Evolutionary conservation across 2,888 invertebrate genomes (phyloP), one percentile per base, ranked within the genome.

Genomic region (Lasioglossum villosulum): DNA sequence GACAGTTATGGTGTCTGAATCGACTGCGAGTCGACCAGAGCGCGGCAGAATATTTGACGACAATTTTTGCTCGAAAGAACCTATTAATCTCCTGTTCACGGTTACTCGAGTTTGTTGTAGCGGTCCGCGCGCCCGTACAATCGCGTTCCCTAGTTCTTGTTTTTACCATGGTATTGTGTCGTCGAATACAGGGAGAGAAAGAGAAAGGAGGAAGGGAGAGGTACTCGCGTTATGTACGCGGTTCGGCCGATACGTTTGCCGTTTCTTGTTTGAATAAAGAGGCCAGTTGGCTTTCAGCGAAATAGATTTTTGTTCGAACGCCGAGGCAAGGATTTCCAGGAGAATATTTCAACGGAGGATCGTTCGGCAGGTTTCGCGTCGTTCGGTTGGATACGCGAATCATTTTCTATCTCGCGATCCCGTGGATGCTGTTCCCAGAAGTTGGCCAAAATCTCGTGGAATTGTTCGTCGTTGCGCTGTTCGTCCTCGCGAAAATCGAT

Each of bases 41-140:
- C 68, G 42, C 59, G 83, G 79, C 82, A 90, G 87, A 92, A 92
- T 92, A 92, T 92, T 91, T 89, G 86, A 92, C 75, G 89, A 88
- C 90, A 92, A 92, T 89, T 76, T 86, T 84, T 74, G 86, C 89
- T 79, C 86, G 89, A 83, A 83, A 90, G 89, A 80, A 83, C 76
- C 86, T 68, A 87, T 86, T 86, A 89, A 88, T 88, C 81, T 63
- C 86, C 84, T 88, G 88, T 91, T 91, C 89, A 89, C 82, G 87
- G 83, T 84, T 81, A 78, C 88, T 78, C 80, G 90, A 91, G 82
- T 48, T 48, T 48, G 8, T 23, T 48, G 77, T 16, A 42, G 12
- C 59, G 63, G 70, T 79, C 42, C 75, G 75, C 27, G 74, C 59
- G 42, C 56, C 37, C 76, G 75, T 72, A 68, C 70, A 70, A 77